These are phyloP conservation scores for Ectemnius cavifrons DNA, from an alignment of 2,888 invertebrate genomes.

Conservation along the genomic window DNA sequence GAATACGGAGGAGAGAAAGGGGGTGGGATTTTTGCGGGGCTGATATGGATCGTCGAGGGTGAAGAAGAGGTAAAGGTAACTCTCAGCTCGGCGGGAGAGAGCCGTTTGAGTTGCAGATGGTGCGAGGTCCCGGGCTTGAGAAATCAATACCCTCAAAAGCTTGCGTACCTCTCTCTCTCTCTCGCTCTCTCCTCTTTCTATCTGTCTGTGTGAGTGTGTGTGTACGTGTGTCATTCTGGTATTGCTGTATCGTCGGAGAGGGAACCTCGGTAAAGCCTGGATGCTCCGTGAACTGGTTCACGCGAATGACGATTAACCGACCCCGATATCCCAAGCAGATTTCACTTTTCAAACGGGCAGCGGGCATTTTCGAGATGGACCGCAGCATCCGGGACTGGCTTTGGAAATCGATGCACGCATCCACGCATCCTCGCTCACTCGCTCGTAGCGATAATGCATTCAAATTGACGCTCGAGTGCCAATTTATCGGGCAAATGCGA, in stretches of 20 bases:
- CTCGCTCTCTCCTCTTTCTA: not conserved
- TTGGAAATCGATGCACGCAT: too few species aligned
- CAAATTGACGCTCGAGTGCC: conserved; percentile 4
- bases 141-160: conserved; percentile 74
- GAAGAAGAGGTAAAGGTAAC: conserved; percentile 42
- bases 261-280: not conserved
- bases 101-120: conserved; percentile 69
- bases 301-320: not conserved
- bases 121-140: conserved; percentile 70
- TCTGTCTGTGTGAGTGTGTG: not conserved
- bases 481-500: conserved; percentile 8
- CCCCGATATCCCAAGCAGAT: not conserved
- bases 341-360: not conserved
- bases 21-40: conserved; percentile 9
- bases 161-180: conserved; percentile 49
- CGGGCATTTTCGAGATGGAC: too few species aligned
- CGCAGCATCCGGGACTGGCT: too few species aligned
- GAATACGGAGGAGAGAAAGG: not conserved
- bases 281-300: not conserved
- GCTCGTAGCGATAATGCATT: not conserved
- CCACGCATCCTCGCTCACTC: too few species aligned
- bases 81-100: conserved; percentile 27
- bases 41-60: conserved; percentile 22
- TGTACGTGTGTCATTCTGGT: not conserved
- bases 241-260: too few species aligned